Evolutionary conservation across 2,113 vertebrate genomes (phyloP).

Genomic region (Sprattus sprattus): DNA sequence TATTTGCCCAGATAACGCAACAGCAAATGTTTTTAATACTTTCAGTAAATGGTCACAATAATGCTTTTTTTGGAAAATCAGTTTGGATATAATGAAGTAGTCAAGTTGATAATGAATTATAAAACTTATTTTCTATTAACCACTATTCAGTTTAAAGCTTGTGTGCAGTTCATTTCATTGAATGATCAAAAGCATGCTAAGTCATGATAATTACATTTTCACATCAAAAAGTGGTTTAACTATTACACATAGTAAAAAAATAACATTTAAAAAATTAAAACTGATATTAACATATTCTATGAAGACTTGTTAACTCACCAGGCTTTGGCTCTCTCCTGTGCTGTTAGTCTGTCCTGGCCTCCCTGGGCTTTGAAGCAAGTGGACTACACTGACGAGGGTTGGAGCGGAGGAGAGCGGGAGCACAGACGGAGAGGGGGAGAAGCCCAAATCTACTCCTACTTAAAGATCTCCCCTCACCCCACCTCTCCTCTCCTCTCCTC

Average conservation of each 20-base stretch:
- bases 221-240: neutral
- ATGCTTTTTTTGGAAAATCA: neutral
- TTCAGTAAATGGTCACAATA: neutral
- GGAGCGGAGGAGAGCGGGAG: slow-evolving; percentile 49
- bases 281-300: neutral
- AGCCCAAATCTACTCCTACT: slow-evolving; percentile 61
- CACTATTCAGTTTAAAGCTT: neutral
- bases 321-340: slow-evolving; percentile 45
- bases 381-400: slow-evolving; percentile 47
- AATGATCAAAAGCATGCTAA: neutral
- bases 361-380: slow-evolving; percentile 54
- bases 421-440: slow-evolving; percentile 52
- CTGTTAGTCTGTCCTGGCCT: slow-evolving; percentile 50
- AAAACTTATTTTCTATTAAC: neutral
- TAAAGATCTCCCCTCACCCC: slow-evolving; percentile 53
- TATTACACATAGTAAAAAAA: neutral
- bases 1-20: neutral
- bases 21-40: neutral
- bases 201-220: neutral
- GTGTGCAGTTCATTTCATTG: neutral
- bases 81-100: neutral
- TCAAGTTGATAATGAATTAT: neutral
- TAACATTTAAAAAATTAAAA: neutral
- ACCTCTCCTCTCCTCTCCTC: slow-evolving; percentile 54
- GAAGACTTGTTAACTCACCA: slow-evolving; percentile 53